A percentile compares a stretch with the other conserved stretches of the same genome.
Evolutionary conservation across 2,888 invertebrate species (phyloP).

Genomic region (Quadroppia sp.): DNA sequence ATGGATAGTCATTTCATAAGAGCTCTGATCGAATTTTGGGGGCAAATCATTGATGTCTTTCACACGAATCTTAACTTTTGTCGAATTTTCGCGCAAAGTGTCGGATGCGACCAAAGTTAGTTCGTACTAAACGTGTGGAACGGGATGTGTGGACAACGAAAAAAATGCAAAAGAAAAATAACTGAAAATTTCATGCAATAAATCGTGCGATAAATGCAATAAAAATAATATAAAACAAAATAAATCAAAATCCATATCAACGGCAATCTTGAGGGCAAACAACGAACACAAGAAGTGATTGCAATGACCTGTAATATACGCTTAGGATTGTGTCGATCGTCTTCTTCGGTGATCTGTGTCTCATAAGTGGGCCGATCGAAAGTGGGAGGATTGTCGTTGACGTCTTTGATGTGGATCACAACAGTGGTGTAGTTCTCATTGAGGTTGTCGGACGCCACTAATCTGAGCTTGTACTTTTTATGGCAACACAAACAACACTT

Average conservation of each 20-base stretch:
- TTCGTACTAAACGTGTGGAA: conserved; percentile 64
- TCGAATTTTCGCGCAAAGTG: conserved; percentile 82
- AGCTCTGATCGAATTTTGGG: conserved; percentile 65
- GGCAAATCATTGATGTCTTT: conserved; percentile 86
- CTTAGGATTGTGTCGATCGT: conserved; percentile 88
- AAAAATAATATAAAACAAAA: conserved; percentile 41
- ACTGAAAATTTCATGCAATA: conserved; percentile 49
- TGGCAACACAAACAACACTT: neutral
- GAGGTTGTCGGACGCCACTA: conserved; percentile 91
- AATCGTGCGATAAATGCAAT: conserved; percentile 43
- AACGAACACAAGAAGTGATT: conserved; percentile 34
- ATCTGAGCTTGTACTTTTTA: conserved; percentile 91
- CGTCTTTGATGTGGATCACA: conserved; percentile 94
- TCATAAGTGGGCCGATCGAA: conserved; percentile 91
- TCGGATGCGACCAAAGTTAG: conserved; percentile 83
- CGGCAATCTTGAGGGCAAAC: conserved; percentile 1
- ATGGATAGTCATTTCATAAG: conserved; percentile 67
- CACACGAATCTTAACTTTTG: conserved; percentile 73
- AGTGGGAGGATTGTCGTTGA: conserved; percentile 96
- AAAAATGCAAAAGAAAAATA: conserved; percentile 43
- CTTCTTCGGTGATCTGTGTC: conserved; percentile 92
- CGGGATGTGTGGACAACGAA: conserved; percentile 51
- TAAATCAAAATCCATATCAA: conserved; percentile 20
- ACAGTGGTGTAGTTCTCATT: conserved; percentile 96
- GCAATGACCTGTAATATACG: conserved; percentile 74